These are phyloP conservation scores for Cecropterus lyciades DNA, from an alignment of 1,140 invertebrate genomes.

Conservation along the genomic window DNA sequence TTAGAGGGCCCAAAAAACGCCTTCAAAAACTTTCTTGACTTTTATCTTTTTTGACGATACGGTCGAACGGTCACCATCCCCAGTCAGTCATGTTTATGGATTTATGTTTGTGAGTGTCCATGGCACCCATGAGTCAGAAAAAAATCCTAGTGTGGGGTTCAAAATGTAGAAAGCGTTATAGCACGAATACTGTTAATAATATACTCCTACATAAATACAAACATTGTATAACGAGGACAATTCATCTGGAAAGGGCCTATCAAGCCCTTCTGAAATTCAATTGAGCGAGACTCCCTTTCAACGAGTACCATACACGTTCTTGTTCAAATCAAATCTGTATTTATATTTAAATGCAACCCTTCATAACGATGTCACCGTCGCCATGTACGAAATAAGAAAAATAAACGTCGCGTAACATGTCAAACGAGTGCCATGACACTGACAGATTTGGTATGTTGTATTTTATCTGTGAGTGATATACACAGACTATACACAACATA, in stretches of 20 bases:
- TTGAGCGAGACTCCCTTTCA: slow-evolving; percentile 1
- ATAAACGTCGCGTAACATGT: slow-evolving; percentile 3
- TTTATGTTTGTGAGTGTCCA: no score
- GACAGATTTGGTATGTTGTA: slow-evolving; percentile 15
- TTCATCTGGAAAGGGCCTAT: slow-evolving; percentile 14
- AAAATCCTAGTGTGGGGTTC: no score
- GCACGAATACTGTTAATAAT: no score
- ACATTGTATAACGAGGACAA: neutral
- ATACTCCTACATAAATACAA: neutral
- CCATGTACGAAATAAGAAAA: neutral
- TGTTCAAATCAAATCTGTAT: slow-evolving; percentile 7
- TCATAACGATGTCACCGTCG: neutral
- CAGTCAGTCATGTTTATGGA: no score
- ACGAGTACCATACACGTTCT: neutral
- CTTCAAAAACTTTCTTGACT: no score
- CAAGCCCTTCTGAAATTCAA: slow-evolving; percentile 19
- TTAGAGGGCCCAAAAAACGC: no score
- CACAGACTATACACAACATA: no score
- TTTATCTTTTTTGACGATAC: no score
- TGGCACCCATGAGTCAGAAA: no score
- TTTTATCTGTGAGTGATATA: neutral
- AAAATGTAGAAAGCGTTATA: no score
- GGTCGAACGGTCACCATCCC: no score
- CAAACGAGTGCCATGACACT: neutral
- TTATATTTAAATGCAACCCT: slow-evolving; percentile 3